Evolutionary conservation across 2,113 vertebrate genomes (phyloP), one percentile per base, ranked within the genome.

Genomic region (Mesocricetus auratus): DNA sequence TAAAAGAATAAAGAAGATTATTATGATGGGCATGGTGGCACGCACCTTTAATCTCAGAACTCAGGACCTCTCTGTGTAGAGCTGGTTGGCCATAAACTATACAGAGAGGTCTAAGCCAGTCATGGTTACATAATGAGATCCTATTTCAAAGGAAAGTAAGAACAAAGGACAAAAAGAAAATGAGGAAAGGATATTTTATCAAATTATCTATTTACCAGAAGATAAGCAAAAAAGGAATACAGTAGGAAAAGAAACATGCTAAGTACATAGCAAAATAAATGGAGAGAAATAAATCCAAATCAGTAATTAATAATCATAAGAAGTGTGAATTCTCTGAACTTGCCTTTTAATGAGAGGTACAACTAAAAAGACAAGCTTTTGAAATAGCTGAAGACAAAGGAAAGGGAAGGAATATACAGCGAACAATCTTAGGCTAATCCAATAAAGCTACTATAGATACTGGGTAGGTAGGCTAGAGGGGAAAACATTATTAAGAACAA

Each of bases 201-300:
- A 42, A 73, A 82, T 21, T 7, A 74, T 90, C 29, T 89, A n/a
- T 86, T 94, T 86, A 78, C 93, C 2, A 60, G 39, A 87, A 66
- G n/a, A 60, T 71, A 82, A 56, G 39, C 21, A 86, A 91, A 88
- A 69, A 69, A 17, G 1, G 26, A 42, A 79, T 50, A 42, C 1
- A 64, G 64, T 16, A 47, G 47, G 0, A 45, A 89, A 33, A n/a
- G 29, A 78, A 89, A 36, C 8, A 64, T 62, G 19, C 45, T 86
- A 82, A 93, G 26, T 5, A 83, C 42, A 73, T 77, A 94, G 29
- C 60, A 96, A 16, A 78, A 50, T 29, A 73, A 71, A 17, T 53
- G 36, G 26, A 86, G 5, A 92, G 10, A 96, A 71, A 75, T 53
- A 78, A 86, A 78, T 90, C 1, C 12, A 90, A 96, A 50, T 24